Evolutionary conservation across 1,140 invertebrate species (phyloP), one percentile per base, ranked within the genome.

Genomic region (Parasteatoda tepidariorum): DNA sequence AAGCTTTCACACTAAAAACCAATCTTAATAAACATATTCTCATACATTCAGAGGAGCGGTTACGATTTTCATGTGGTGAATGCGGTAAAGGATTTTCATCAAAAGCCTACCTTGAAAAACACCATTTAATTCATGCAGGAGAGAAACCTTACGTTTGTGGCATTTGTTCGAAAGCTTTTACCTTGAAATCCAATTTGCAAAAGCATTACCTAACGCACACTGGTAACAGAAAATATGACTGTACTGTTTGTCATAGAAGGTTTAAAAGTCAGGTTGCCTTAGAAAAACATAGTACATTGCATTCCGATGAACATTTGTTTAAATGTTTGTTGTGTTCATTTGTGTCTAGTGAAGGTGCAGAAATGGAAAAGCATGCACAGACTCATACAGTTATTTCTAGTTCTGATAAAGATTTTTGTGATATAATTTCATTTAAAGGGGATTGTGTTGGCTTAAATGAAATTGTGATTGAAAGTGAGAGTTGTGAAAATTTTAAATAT

Each of bases 131-230:
- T 34, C 76, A 79, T 31, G 64, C 59, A 3, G 76, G 76, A 0
- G 76, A 79, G 22, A 67, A 41, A 26, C 76, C 76, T 33, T 54
- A 68, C 28, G 64, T 67, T 5, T 79, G 76, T 68, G 76, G 64
- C 11, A 18, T 68, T 33, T 79, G 76, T 59, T 67, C 34, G 3
- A 68, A 66, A 34, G 76, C 62, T 24, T 79, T 79, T 38, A 67
- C 62, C 2, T 59, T 67, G 22, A 79, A 68, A 33, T 57, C 76
- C 18, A 79, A 67, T 22, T 59, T 79, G 33, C 62, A 79, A 15
- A 79, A 67, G 18, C 76, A 79, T 79, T 67, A 68, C 13, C 30
- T 79, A 4, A 79, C 64, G 6, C 76, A 79, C 22, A 68, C 76
- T 54, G 76, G 64, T 15, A 55, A 68, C 18, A 67, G 64, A n/a